These are phyloP conservation scores for Euplexia lucipara DNA, from an alignment of 2,888 invertebrate genomes.

Conservation along the genomic window DNA sequence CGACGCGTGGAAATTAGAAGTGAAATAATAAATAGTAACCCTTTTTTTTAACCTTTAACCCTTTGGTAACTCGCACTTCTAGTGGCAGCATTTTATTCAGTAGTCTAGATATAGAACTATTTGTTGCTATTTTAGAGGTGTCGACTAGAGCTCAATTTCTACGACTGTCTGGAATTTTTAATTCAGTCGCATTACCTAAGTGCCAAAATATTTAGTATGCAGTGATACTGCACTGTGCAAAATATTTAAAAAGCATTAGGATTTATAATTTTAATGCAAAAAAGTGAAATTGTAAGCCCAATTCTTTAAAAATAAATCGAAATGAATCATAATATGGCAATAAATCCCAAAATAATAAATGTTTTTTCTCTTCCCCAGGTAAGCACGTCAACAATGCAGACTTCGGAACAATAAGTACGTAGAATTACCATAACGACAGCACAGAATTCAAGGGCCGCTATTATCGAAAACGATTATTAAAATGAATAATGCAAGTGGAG, in stretches of 20 bases:
- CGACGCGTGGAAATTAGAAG: conserved; percentile 36
- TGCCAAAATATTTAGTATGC: too few relatives aligned
- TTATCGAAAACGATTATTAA: conserved; percentile 54
- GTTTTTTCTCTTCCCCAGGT: conserved; percentile 58
- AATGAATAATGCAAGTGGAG: conserved; percentile 59
- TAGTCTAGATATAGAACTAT: not conserved
- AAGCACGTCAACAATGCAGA: conserved; percentile 49
- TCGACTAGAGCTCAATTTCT: not conserved
- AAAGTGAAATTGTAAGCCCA: not conserved
- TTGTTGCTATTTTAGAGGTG: not conserved
- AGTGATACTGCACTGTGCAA: too few relatives aligned
- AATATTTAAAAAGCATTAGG: too few relatives aligned
- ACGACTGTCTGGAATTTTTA: conserved; percentile 12
- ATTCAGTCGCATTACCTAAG: conserved; percentile 9
- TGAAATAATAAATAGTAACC: conserved; percentile 39
- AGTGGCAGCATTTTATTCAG: conserved; percentile 37
- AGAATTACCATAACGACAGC: conserved; percentile 45
- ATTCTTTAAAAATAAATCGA: not conserved
- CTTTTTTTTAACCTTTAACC: too few relatives aligned
- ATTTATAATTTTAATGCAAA: too few relatives aligned
- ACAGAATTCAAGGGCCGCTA: conserved; percentile 23
- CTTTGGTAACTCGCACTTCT: not conserved
- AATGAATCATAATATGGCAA: not conserved
- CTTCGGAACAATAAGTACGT: conserved; percentile 55
- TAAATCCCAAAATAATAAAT: conserved; percentile 27